Evolutionary conservation across 1,140 invertebrate genomes (phyloP).

Genomic region (Leptoteleia sp.): DNA sequence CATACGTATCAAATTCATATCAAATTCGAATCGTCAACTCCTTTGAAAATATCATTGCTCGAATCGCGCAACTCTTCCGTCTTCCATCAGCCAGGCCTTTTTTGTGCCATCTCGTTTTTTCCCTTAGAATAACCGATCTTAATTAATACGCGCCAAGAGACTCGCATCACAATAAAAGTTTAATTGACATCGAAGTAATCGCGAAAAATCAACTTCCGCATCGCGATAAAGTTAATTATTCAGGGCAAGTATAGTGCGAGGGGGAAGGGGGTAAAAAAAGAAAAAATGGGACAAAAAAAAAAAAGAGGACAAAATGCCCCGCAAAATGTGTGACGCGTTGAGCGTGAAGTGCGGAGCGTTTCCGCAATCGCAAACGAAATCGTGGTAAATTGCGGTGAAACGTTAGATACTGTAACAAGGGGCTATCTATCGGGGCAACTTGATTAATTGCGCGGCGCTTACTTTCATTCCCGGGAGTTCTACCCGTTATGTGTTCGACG

Average conservation of each 20-base stretch:
- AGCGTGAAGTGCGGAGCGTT: constrained; percentile 59
- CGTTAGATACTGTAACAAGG: constrained; percentile 64
- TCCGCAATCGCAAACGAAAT: constrained; percentile 63
- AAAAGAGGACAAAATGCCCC: constrained; percentile 2
- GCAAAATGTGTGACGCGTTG: constrained; percentile 38
- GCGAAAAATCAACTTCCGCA: no score
- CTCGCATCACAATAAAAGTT: no score
- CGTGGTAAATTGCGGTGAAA: constrained; percentile 62
- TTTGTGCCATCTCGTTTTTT: constrained; percentile 12
- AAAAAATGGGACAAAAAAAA: constrained; percentile 1
- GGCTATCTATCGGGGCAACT: constrained; percentile 63
- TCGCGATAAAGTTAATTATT: no score
- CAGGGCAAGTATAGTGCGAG: no score
- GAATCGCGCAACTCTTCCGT: background rate
- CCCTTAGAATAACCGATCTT: background rate
- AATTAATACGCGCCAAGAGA: constrained; percentile 5
- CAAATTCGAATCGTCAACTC: constrained; percentile 9
- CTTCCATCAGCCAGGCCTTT: background rate
- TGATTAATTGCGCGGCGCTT: constrained; percentile 61
- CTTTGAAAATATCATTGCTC: constrained; percentile 3
- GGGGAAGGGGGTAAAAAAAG: no score
- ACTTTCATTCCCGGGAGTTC: constrained; percentile 57
- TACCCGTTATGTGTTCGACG: constrained; percentile 27
- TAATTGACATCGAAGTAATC: no score
- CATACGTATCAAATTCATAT: constrained; percentile 14